These are phyloP conservation scores for Diplosoma virens DNA, from an alignment of 23 tunicate genomes.

Conservation along the genomic window DNA sequence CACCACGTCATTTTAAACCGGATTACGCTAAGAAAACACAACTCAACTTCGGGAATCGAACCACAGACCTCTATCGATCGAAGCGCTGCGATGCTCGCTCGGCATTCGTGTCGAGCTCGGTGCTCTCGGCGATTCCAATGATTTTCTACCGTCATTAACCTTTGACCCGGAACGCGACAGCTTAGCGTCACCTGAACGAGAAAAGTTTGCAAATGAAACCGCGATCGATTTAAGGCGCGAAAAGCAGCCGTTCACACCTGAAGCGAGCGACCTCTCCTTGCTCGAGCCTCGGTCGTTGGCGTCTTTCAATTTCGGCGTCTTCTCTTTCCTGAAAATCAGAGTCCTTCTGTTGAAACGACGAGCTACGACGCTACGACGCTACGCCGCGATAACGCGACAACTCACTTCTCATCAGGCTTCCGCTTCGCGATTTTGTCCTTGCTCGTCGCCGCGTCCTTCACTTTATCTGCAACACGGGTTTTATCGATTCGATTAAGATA, in stretches of 20 bases:
- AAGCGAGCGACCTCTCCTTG: conserved; percentile 50
- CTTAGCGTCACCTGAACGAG: conserved; percentile 24
- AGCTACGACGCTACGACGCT: background rate
- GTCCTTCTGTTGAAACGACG: background rate
- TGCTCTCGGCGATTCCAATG: conserved; percentile 1
- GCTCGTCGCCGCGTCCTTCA: conserved; percentile 41
- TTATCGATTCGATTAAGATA: too few species aligned
- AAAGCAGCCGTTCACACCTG: background rate
- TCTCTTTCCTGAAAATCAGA: conserved; percentile 45
- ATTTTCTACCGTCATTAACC: conserved; percentile 12
- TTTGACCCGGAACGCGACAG: conserved; percentile 34
- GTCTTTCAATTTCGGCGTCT: conserved; percentile 34
- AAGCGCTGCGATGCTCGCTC: conserved; percentile 28
- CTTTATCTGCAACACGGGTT: background rate
- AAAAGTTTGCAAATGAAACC: background rate
- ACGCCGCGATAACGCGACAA: background rate
- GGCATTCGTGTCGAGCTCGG: conserved; percentile 10
- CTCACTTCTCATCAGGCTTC: conserved; percentile 32
- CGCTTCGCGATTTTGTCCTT: conserved; percentile 30
- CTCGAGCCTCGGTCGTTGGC: conserved; percentile 54
- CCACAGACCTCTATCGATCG: conserved; percentile 23
- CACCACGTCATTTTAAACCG: too few species aligned
- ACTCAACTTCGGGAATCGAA: too few species aligned
- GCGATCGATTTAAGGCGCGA: background rate
- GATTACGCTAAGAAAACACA: too few species aligned